phyloP scores from a whole-genome alignment of 1,140 invertebrate genomes.

The Delia radicum region DNA sequence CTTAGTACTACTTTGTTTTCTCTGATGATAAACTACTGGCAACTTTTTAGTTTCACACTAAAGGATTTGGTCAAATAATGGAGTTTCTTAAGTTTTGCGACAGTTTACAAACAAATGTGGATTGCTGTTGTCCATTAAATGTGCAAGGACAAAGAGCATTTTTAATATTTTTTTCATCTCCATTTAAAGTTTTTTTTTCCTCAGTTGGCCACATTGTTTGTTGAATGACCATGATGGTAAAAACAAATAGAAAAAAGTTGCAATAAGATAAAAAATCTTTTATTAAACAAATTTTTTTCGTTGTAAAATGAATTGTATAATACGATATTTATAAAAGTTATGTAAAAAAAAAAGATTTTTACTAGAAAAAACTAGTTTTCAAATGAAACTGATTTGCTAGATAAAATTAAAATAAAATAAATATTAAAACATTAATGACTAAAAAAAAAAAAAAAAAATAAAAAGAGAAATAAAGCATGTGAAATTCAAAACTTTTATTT shows the following conservation, averaged over 20 bases:
- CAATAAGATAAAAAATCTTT: neutral
- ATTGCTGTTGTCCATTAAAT: neutral
- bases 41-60: slow-evolving; percentile 18
- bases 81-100: slow-evolving; percentile 29
- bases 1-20: neutral
- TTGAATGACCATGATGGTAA: neutral
- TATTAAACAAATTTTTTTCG: neutral
- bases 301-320: no score
- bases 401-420: no score
- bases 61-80: slow-evolving; percentile 31
- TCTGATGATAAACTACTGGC: neutral
- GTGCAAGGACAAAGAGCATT: slow-evolving; percentile 8
- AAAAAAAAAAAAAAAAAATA: no score
- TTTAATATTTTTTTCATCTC: slow-evolving; percentile 7
- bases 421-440: no score
- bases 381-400: no score
- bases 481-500: no score
- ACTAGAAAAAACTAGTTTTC: no score
- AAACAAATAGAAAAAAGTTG: neutral
- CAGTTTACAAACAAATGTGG: slow-evolving; percentile 30
- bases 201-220: neutral
- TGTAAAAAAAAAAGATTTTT: no score
- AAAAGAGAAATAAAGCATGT: no score
- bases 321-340: no score
- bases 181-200: neutral